Base-by-base conservation (phyloP, 2,797 vertebrate species). In the Liasis olivaceus region DNA sequence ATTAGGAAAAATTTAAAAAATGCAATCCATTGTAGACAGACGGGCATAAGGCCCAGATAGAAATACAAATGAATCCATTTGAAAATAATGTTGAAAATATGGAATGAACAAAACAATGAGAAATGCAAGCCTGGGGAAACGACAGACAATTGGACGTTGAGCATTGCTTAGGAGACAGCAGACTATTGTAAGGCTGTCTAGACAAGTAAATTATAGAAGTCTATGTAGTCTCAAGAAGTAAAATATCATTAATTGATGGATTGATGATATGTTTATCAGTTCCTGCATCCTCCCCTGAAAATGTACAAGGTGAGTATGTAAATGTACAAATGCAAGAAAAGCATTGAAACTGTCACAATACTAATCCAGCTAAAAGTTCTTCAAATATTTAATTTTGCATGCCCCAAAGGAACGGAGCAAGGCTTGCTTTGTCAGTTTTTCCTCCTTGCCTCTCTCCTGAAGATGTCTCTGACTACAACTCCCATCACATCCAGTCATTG, bases 161-260 rank as follows among this genome's bases (percentile, higher is more conserved):
- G 36, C 51, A 66, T 81, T 91, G n/a, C 86, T 36, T 66, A 51
- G 31, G 54, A 87, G 56, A 87, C 31, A 72, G 90, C 63, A 72
- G 85, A 77, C 91, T 47, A 22, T 28, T 85, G 31, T 22, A 58
- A 89, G 69, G 6, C 62, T 89, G 88, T 89, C 91, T 89, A 92
- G 91, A 92, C 91, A 85, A 85, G 88, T 89, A 89, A 89, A 92
- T 92, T 92, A 89, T 59, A 89, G 51, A 89, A 92, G 66, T 89
- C 15, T 59, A 85, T 86, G 31, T 69, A 69, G 59, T 42, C 62
- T 69, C 54, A 60, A 60, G 91, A 85, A 89, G 72, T 47, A 51
- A 85, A 92, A 92, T 85, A 66, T 36, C n/a, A 92, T 69, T 47
- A 69, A 89, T 69, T 69, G 24, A 24, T 60, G 15, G 13, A 81